Conservation (phyloP, 2,113 vertebrate species). For the Oncorhynchus clarkii region DNA sequence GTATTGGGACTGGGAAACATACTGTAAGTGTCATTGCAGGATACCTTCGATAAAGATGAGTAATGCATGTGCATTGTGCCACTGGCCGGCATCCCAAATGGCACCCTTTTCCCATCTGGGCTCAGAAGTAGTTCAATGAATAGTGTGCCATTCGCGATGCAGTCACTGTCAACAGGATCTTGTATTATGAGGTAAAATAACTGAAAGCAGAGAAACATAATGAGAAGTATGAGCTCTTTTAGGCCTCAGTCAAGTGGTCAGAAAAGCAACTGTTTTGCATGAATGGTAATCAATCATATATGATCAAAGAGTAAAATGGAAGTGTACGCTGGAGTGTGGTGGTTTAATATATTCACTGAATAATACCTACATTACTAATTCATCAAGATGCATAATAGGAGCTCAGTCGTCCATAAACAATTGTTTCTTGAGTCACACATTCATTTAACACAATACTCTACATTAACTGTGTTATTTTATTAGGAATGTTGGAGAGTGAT, state of each 20-base stretch:
- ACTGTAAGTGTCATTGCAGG: neutral
- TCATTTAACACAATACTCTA: neutral
- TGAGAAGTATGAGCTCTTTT: neutral
- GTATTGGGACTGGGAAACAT: neutral
- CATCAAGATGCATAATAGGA: neutral
- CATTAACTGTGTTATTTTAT: neutral
- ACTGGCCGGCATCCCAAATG: no score
- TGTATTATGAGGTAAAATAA: neutral
- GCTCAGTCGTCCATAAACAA: neutral
- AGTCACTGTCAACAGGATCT: no score
- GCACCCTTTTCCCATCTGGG: no score
- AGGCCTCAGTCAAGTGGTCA: neutral
- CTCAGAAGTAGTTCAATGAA: no score
- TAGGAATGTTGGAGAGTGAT: neutral
- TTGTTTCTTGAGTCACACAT: neutral
- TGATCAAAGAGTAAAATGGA: no score
- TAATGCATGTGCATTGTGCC: neutral
- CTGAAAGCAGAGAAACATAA: neutral
- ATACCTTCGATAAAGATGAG: neutral
- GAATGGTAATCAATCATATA: neutral
- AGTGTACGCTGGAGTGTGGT: no score
- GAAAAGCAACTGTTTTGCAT: constrained; percentile 1
- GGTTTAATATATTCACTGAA: neutral
- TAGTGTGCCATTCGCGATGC: no score
- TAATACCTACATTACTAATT: neutral